Evolutionary conservation across 1,140 invertebrate genomes (phyloP), one percentile per base, ranked within the genome.

Genomic region (Drosophila funebris): DNA sequence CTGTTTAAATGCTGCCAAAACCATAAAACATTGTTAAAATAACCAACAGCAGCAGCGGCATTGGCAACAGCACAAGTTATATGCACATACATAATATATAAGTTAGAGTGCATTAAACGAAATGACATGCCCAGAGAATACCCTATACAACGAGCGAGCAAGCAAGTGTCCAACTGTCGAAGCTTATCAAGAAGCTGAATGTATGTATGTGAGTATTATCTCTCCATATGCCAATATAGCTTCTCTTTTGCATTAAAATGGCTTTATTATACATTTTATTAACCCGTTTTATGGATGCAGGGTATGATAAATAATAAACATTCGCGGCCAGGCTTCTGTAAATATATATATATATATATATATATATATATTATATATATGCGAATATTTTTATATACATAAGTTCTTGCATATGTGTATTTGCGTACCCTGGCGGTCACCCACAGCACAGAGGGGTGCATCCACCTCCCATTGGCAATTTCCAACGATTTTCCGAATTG

Each of bases 1-100:
- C 53, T 67, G 24, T 72, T 72, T 67, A 67, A 67, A 66, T 44
- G 69, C 62, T 72, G 62, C 62, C 69, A 72, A 72, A 72, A 67
- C 69, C 69, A 72, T 66, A 72, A 58, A 72, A 72, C 62, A 72
- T 57, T 57, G 36, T 72, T 67, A 22, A 64, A 72, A 58, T 67
- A 36, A 62, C 36, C 53, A 52, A 13, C 58, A 56, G 14, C 39
- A 54, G 13, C 48, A 20, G 16, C n/a, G 8, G 22, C 63, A 39
- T 3, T 20, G 18, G 13, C 20, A 29, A 14, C 63, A 54, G 13
- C 27, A 41, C 14, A 11, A 44, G 29, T 41, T 53, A 48, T 36
- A 63, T 53, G 54, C 11, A 67, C 43, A 29, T 56, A 64, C 43
- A 69, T 41, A 69, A 36, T 52, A 16, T 48, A 48, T 61, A 54